A percentile compares a stretch with the other conserved stretches of the same genome.
Conservation (phyloP, 1,140 invertebrate species). For the Trachymyrmex septentrionalis region DNA sequence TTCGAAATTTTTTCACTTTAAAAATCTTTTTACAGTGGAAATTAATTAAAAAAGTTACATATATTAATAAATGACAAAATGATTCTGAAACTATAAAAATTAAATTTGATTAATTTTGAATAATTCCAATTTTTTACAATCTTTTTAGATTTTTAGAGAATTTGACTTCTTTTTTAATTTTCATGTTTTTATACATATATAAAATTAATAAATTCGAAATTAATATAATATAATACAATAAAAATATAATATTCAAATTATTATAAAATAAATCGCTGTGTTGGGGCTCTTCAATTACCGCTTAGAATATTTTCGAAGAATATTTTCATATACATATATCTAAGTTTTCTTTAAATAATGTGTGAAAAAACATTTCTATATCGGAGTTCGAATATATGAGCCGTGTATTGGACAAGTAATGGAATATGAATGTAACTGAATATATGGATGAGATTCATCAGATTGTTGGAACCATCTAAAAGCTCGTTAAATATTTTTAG, state of each 20-base stretch:
- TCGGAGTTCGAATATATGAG: background rate
- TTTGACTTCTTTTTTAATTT: background rate
- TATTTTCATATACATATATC: background rate
- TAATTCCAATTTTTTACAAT: background rate
- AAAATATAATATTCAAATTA: background rate
- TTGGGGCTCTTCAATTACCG: background rate
- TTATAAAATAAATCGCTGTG: background rate
- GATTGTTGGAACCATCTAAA: background rate
- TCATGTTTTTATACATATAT: background rate
- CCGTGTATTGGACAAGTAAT: background rate
- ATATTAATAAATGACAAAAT: background rate
- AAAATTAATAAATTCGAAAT: background rate
- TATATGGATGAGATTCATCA: background rate
- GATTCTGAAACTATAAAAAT: background rate
- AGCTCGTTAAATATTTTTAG: slow-evolving; percentile 24
- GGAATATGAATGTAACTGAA: slow-evolving; percentile 21
- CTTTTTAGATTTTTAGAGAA: background rate
- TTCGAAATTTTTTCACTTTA: background rate
- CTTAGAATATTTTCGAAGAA: background rate
- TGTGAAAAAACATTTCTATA: background rate
- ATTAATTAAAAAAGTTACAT: slow-evolving; percentile 1
- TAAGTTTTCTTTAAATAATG: background rate
- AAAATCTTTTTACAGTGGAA: background rate
- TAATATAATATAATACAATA: background rate
- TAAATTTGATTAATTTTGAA: background rate